Evolutionary conservation across 2,113 vertebrate genomes (phyloP), one percentile per base, ranked within the genome.

Genomic region (Pogona vitticeps): DNA sequence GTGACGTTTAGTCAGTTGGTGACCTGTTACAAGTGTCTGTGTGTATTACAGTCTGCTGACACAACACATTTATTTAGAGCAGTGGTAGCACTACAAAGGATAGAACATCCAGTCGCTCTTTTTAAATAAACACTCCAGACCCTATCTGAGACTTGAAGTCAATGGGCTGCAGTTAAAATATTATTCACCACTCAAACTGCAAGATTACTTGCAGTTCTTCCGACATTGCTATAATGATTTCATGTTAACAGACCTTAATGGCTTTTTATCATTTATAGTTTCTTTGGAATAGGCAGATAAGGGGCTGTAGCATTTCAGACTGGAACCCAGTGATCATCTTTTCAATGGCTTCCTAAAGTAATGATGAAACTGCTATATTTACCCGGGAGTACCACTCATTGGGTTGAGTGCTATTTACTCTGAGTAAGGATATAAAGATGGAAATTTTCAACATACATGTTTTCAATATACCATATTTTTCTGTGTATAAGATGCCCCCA

Each of bases 41-140:
- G 56, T 3, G 0, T 68, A 83, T 68, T 86, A 46, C 3, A 91
- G 90, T 89, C 63, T 56, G 80, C 42, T 80, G 84, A 58, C 0
- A 10, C 65, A 52, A 83, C 61, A 84, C 38, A 82, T 91, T 91
- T 91, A 85, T 2, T 65, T 67, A 67, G 31, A 92, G 76, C 36
- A 68, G 31, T n/a, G 46, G 5, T 52, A 33, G 40, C 23, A 26
- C 67, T 79, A 15, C 81, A 61, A 68, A 84, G 88, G 42, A 56
- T 26, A 42, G 21, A 18, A 42, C 14, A 40, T 26, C 33, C 36
- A 61, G 33, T 76, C 72, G 68, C 65, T 84, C 40, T 89, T 65
- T 83, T 85, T 38, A 75, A 81, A 81, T 26, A 63, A 80, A 42
- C 58, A 26, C 33, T 61, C 26, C 12, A 85, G 78, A 83, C 76